Percentiles rank a stretch among this genome's conserved stretches.
Conservation (phyloP, 2,113 vertebrate species). For the Anhinga anhinga region DNA sequence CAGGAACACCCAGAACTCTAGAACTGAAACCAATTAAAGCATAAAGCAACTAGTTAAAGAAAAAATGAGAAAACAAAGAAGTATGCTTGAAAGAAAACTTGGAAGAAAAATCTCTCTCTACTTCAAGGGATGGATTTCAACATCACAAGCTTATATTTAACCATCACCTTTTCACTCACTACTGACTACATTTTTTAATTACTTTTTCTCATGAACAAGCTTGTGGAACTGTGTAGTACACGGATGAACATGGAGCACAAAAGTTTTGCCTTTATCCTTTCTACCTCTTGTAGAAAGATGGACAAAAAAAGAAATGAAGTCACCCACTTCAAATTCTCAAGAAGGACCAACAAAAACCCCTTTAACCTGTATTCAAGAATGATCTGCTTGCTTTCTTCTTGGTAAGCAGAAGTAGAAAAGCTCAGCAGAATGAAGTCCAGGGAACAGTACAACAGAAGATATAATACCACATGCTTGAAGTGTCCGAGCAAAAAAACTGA, state of each 20-base stretch:
- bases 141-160: background rate
- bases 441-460: background rate
- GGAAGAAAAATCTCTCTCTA: background rate
- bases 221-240: background rate
- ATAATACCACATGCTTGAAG: background rate
- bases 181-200: background rate
- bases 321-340: background rate
- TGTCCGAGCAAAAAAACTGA: background rate
- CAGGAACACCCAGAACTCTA: background rate
- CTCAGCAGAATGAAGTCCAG: background rate
- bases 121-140: background rate
- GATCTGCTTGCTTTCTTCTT: background rate
- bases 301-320: background rate
- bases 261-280: background rate
- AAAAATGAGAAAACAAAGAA: background rate
- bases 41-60: background rate
- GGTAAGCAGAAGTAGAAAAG: background rate
- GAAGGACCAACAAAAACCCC: background rate
- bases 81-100: background rate
- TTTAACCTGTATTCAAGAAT: background rate
- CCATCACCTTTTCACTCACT: background rate
- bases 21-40: background rate
- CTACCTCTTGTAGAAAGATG: background rate
- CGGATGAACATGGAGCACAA: background rate
- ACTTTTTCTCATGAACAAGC: background rate